phyloP scores from a whole-genome alignment of 2,888 invertebrate genomes.

The Spisula subtruncata region DNA sequence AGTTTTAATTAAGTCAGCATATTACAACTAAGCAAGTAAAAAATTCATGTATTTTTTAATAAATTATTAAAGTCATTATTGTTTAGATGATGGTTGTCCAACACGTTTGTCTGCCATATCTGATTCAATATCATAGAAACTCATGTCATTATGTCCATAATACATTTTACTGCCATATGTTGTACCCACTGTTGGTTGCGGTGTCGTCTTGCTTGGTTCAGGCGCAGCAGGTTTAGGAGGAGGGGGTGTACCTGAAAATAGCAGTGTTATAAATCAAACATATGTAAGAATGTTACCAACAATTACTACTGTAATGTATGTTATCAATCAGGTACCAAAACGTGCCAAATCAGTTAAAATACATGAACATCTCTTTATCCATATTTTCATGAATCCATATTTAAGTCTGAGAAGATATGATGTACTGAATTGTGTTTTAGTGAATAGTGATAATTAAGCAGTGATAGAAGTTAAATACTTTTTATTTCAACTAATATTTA shows the following conservation, averaged over 20 bases:
- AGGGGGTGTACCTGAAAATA: constrained; percentile 17
- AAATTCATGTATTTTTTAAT: not conserved
- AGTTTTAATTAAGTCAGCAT: not conserved
- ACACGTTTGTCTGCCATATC: constrained; percentile 53
- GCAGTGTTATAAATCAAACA: too few relatives aligned
- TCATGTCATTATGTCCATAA: constrained; percentile 49
- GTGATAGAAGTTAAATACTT: too few relatives aligned
- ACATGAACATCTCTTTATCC: too few relatives aligned
- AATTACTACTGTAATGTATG: too few relatives aligned
- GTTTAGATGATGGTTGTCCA: constrained; percentile 66
- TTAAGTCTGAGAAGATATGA: too few relatives aligned
- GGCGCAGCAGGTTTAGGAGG: constrained; percentile 25
- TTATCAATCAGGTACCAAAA: not conserved
- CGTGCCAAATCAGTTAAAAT: too few relatives aligned
- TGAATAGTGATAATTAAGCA: too few relatives aligned
- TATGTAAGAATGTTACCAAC: too few relatives aligned
- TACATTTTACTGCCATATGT: constrained; percentile 59
- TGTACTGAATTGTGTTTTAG: too few relatives aligned
- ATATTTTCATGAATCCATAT: too few relatives aligned
- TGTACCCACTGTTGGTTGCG: constrained; percentile 49
- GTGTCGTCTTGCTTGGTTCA: not conserved
- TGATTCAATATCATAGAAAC: constrained; percentile 63
- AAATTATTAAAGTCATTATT: constrained; percentile 15
- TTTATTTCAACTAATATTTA: too few relatives aligned
- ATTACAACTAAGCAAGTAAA: not conserved